Conservation (phyloP, 1,140 invertebrate species). For the Rhagoletis zephyria region DNA sequence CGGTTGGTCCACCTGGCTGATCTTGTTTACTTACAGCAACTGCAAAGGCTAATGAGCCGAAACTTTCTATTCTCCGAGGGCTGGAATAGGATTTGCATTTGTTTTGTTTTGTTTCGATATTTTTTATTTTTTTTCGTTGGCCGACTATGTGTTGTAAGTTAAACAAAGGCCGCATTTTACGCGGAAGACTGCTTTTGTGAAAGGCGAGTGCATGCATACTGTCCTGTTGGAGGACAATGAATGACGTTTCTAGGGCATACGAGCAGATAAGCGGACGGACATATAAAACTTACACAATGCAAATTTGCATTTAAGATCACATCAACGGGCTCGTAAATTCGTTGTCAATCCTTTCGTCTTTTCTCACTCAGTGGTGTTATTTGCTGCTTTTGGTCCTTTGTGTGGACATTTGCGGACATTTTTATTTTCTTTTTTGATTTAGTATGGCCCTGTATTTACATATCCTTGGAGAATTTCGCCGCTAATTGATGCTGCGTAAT, state of each 20-base stretch:
- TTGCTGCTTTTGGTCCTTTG: slow-evolving; percentile 26
- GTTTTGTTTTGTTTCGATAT: slow-evolving; percentile 19
- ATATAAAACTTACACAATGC: slow-evolving; percentile 8
- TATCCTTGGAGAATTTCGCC: background rate
- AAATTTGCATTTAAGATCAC: slow-evolving; percentile 52
- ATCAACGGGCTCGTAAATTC: slow-evolving; percentile 42
- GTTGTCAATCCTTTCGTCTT: slow-evolving; percentile 21
- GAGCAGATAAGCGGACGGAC: background rate
- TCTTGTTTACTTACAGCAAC: slow-evolving; percentile 38
- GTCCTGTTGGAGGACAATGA: slow-evolving; percentile 12
- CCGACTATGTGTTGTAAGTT: background rate
- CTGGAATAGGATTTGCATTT: slow-evolving; percentile 27
- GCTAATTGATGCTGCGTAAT: slow-evolving; percentile 51
- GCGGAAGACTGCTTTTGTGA: background rate
- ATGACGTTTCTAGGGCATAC: slow-evolving; percentile 13
- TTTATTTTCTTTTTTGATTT: slow-evolving; percentile 53
- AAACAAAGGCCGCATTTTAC: slow-evolving; percentile 14
- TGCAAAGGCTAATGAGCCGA: slow-evolving; percentile 33
- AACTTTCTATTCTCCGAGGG: background rate
- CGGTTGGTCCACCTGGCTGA: slow-evolving; percentile 31
- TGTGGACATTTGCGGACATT: slow-evolving; percentile 44
- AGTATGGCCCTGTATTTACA: background rate
- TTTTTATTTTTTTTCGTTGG: background rate
- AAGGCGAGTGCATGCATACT: background rate
- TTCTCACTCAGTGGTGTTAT: background rate